Conservation (phyloP, 2,888 invertebrate genomes). For the Torymus texanus region DNA sequence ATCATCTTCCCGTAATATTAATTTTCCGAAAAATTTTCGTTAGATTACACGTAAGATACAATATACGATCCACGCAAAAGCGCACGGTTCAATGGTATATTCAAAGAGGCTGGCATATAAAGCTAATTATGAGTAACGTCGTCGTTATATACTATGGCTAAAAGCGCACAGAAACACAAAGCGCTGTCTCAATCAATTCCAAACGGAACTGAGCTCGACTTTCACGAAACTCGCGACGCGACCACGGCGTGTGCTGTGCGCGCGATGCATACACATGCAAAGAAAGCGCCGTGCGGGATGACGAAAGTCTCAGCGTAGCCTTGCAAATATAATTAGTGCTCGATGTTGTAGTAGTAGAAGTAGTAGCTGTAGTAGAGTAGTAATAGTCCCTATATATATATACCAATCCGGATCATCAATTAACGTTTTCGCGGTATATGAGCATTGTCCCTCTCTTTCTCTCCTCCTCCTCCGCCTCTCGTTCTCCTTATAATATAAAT, state of each 20-base stretch:
- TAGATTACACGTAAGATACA: no score
- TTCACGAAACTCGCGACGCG: background rate
- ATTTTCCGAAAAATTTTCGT: no score
- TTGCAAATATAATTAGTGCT: slow-evolving; percentile 52
- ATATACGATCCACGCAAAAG: no score
- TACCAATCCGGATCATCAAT: slow-evolving; percentile 52
- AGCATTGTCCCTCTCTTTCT: slow-evolving; percentile 47
- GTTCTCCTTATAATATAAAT: slow-evolving; percentile 46
- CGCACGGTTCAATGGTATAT: no score
- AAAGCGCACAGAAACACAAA: background rate
- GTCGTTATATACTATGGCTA: background rate
- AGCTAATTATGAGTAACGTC: background rate
- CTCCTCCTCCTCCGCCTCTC: slow-evolving; percentile 9
- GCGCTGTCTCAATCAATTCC: background rate
- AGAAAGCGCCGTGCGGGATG: slow-evolving; percentile 32
- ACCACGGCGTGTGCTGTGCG: background rate
- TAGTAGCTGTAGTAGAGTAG: no score
- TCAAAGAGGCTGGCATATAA: no score
- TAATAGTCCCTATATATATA: background rate
- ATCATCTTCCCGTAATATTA: no score
- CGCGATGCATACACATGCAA: slow-evolving; percentile 1
- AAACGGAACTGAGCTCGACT: background rate
- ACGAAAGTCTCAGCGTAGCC: slow-evolving; percentile 35
- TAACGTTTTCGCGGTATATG: slow-evolving; percentile 57
- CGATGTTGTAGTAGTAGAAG: slow-evolving; percentile 28